Evolutionary conservation across 2,797 vertebrate genomes (phyloP).

Genomic region (Australoheros facetus): DNA sequence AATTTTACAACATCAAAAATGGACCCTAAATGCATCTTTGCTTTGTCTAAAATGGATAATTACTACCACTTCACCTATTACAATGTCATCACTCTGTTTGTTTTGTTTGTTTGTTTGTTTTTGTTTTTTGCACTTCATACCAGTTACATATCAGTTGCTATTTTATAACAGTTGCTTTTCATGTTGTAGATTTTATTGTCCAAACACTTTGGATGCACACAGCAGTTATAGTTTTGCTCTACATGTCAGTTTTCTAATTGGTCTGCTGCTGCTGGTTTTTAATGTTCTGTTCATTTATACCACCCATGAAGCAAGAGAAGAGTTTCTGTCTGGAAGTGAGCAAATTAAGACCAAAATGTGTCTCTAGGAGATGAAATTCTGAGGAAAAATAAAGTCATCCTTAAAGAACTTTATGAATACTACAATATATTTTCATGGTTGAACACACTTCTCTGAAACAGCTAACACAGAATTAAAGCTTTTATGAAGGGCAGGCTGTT

Average conservation of each 20-base stretch:
- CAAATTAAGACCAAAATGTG: neutral
- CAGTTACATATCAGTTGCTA: neutral
- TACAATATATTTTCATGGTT: too few species aligned
- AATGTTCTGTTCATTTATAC: neutral
- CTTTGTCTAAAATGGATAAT: neutral
- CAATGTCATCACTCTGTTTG: neutral
- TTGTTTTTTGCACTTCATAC: neutral
- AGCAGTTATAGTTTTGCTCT: neutral
- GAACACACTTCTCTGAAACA: too few species aligned
- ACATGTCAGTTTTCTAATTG: neutral
- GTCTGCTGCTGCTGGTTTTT: neutral
- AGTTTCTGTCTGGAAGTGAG: neutral
- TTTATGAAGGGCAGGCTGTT: neutral
- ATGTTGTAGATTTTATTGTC: neutral
- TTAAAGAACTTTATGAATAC: neutral
- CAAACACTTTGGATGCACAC: neutral
- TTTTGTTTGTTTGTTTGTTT: neutral
- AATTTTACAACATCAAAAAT: constrained; percentile 1
- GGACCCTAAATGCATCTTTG: neutral
- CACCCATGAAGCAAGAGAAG: neutral
- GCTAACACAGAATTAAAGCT: too few species aligned
- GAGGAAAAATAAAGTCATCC: neutral
- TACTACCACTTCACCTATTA: neutral
- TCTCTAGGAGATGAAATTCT: neutral
- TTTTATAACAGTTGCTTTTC: neutral